A percentile compares a stretch with the other conserved stretches of the same genome.
Evolutionary conservation across 2,797 vertebrate genomes (phyloP).

Genomic region (Trematomus bernacchii): DNA sequence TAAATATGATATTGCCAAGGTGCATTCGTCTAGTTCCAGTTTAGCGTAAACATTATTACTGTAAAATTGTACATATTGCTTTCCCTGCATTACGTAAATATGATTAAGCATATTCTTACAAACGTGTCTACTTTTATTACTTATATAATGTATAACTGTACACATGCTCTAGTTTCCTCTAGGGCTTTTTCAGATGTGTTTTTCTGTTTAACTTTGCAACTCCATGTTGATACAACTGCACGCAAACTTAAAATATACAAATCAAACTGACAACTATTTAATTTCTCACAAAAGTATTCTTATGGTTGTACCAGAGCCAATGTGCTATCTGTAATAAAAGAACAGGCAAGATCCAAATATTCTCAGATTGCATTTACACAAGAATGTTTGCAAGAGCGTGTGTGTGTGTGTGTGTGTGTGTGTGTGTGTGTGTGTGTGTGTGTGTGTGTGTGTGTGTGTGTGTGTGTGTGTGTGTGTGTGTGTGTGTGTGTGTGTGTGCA

Average conservation of each 20-base stretch:
- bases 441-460: background rate
- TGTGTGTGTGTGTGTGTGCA: background rate
- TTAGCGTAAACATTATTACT: constrained; percentile 4
- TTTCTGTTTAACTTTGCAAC: constrained; percentile 5
- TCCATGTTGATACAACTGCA: background rate
- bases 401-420: background rate
- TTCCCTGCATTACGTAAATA: background rate
- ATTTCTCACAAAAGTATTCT: background rate
- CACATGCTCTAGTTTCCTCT: constrained; percentile 4
- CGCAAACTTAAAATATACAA: background rate
- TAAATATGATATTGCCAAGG: background rate
- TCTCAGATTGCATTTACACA: background rate
- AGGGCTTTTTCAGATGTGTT: background rate
- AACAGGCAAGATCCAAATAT: background rate
- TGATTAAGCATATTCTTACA: constrained; percentile 1
- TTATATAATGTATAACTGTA: constrained; percentile 41
- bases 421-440: background rate
- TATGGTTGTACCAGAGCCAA: background rate
- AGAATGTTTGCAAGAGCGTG: constrained; percentile 1
- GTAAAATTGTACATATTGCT: background rate
- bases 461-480: background rate
- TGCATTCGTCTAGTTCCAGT: background rate
- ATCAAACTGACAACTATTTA: background rate
- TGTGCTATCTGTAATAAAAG: background rate
- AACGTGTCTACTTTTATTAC: background rate